Evolutionary conservation across 2,888 invertebrate genomes (phyloP).

Genomic region (Teinopalpus imperialis): DNA sequence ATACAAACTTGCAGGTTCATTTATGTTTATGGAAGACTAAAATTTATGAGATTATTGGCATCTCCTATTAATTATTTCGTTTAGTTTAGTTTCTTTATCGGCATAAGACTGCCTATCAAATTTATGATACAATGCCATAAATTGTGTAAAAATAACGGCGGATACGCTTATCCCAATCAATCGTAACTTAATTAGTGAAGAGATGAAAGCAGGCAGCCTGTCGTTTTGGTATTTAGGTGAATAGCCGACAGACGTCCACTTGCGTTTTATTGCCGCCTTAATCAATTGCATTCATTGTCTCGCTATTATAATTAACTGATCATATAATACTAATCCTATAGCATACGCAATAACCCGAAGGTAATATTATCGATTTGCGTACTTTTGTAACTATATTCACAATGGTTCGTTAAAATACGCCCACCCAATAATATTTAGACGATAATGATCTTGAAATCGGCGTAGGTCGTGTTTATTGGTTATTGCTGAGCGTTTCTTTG

Average conservation of each 20-base stretch:
- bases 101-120: conserved; percentile 19
- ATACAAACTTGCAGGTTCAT: too few species aligned
- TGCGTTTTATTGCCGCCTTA: conserved; percentile 59
- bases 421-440: conserved; percentile 52
- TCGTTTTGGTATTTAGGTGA: conserved; percentile 50
- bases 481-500: conserved; percentile 32
- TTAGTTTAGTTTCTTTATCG: conserved; percentile 10
- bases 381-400: conserved; percentile 67
- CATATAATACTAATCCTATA: conserved; percentile 54
- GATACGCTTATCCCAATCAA: conserved; percentile 47
- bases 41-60: conserved; percentile 11
- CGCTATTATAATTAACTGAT: conserved; percentile 59
- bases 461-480: conserved; percentile 73
- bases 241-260: conserved; percentile 48
- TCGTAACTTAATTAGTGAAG: conserved; percentile 58
- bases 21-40: too few species aligned
- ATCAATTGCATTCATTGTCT: conserved; percentile 67
- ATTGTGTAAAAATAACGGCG: conserved; percentile 39
- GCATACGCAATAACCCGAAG: too few species aligned
- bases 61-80: conserved; percentile 1
- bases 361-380: too few species aligned
- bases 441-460: conserved; percentile 73
- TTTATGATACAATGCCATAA: conserved; percentile 32
- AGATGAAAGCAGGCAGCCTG: conserved; percentile 48
- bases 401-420: conserved; percentile 59